Base-by-base conservation (phyloP, 2,797 vertebrate species). In the Trematomus bernacchii region DNA sequence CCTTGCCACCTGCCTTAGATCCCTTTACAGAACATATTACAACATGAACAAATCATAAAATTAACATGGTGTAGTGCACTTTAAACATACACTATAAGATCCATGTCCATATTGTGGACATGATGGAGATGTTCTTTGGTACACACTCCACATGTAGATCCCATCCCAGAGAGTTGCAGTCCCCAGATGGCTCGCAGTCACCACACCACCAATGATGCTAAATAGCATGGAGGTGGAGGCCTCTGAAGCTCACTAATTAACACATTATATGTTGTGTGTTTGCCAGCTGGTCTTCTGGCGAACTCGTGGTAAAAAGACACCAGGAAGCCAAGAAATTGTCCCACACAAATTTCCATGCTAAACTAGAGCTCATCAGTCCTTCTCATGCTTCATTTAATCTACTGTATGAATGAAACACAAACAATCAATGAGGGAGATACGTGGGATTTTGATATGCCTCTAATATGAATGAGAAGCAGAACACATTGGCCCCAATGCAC, bases 261-360 rank as follows among this genome's bases (percentile, higher is more conserved):
- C 51, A 55, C 60, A 47, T 47, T n/a, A n/a, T 52, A 23, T 19
- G 23, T 33, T 21, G 27, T 53, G 67, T 74, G 30, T 57, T 71
- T 73, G 12, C 61, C 33, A 30, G 30, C 70, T 40, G 37, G 54
- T 51, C 2, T 7, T 15, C 23, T 63, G 27, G 50, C 43, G 48
- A 55, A 30, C 27, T 48, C 12, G 12, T 7, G 2, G 18, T 53
- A 40, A 27, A 53, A 53, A 52, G 12, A 12, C 19, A 48, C 19
- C 33, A 37, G 40, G 16, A 44, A 30, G 64, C 7, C 13, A 23
- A 42, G 6, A 53, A 66, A 53, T n/a, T 6, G 63, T 8, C 37
- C 48, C 14, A 15, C 19, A 53, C 48, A 52, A 27, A 61, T 18
- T 21, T 44, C 37, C 40, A 42, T 27, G 18, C 8, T 27, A 16